Percentiles rank a stretch among this genome's conserved stretches.
These are phyloP conservation scores for Polypedilum vanderplanki DNA, from an alignment of 1,140 invertebrate species.

Conservation along the genomic window DNA sequence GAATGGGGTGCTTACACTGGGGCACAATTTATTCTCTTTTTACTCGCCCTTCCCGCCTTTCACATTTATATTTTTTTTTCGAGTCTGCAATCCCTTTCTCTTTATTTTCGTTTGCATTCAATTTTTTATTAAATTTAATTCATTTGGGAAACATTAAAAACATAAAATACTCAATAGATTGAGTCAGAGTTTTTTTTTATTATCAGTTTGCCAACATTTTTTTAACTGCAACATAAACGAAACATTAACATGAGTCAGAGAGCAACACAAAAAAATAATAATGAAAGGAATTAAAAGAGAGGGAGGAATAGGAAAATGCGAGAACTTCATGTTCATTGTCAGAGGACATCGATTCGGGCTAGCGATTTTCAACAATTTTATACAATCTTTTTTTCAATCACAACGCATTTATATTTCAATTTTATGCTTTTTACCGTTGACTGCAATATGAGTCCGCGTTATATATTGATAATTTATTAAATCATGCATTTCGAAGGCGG, in stretches of 20 bases:
- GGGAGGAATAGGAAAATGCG: background rate
- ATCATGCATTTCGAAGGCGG: constrained; percentile 10
- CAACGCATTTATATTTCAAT: constrained; percentile 27
- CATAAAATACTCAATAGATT: constrained; percentile 23
- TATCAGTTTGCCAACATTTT: constrained; percentile 4
- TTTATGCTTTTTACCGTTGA: background rate
- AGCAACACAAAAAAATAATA: background rate
- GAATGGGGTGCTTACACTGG: constrained; percentile 26
- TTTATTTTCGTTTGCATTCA: constrained; percentile 15
- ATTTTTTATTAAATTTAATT: constrained; percentile 29
- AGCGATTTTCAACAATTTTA: constrained; percentile 1
- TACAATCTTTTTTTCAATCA: constrained; percentile 24
- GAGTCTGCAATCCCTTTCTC: background rate
- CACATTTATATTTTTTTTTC: background rate
- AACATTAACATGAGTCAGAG: background rate
- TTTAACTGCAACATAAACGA: background rate
- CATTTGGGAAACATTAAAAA: constrained; percentile 29
- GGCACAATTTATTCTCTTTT: constrained; percentile 11
- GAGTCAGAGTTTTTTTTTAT: background rate
- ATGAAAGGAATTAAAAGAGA: background rate
- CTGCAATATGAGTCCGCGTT: no score
- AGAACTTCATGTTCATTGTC: background rate
- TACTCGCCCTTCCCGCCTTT: background rate
- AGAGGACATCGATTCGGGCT: background rate
- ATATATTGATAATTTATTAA: constrained; percentile 2